phyloP scores from a whole-genome alignment of 2,113 vertebrate species.

The Menura novaehollandiae region DNA sequence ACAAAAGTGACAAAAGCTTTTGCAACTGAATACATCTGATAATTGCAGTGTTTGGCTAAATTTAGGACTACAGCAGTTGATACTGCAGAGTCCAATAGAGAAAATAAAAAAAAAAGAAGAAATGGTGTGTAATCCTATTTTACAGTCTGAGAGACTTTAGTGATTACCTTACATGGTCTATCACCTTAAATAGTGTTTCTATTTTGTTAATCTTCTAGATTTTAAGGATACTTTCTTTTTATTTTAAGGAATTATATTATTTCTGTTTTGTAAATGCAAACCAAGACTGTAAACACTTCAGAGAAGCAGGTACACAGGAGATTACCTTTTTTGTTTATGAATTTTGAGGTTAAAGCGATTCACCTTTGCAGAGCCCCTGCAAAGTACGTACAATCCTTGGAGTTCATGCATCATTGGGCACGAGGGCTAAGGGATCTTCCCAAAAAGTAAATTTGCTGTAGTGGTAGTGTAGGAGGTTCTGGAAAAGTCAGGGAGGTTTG shows the following conservation, averaged over 20 bases:
- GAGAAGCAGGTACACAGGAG: not conserved
- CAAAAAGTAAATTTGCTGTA: not conserved
- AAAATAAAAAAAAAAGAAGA: not conserved
- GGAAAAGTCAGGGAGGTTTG: slow-evolving; percentile 34
- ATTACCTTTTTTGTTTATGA: not conserved
- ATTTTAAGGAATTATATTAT: not conserved
- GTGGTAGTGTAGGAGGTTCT: not conserved
- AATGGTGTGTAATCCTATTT: not conserved
- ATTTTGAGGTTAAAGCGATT: not conserved
- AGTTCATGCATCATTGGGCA: not conserved
- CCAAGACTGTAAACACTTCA: not conserved
- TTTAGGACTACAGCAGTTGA: slow-evolving; percentile 23
- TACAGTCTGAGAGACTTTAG: not conserved
- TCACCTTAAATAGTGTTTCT: slow-evolving; percentile 35
- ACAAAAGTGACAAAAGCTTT: slow-evolving; percentile 72
- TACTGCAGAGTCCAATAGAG: not conserved
- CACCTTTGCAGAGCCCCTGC: not conserved
- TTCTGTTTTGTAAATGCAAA: not conserved
- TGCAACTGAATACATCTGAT: slow-evolving; percentile 64
- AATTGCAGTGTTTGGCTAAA: slow-evolving; percentile 70
- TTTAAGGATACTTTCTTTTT: not conserved
- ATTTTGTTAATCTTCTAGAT: slow-evolving; percentile 19
- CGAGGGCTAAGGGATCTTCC: not conserved
- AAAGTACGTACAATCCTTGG: not conserved
- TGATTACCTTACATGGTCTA: slow-evolving; percentile 27